Conservation (phyloP, 2,113 vertebrate genomes). For the Dolichallabes microphthalmus region DNA sequence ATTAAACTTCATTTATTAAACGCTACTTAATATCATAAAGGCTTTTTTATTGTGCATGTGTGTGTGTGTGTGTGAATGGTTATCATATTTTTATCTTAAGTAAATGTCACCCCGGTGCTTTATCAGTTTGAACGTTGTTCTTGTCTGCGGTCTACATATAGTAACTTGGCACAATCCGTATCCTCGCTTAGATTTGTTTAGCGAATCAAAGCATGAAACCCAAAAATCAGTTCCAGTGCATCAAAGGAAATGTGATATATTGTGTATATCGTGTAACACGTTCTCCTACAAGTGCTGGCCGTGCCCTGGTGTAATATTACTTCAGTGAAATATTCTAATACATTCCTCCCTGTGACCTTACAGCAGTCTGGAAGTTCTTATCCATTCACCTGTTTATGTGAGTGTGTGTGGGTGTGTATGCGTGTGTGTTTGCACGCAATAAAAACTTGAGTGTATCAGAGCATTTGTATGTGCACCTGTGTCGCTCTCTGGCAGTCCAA, state of each 20-base stretch:
- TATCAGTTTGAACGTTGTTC: background rate
- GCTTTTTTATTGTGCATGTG: no score
- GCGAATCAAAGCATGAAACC: no score
- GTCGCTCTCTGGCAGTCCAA: slow-evolving; percentile 68
- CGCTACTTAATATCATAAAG: no score
- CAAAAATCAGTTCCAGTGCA: background rate
- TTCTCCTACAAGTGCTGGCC: background rate
- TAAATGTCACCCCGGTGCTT: background rate
- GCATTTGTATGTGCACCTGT: slow-evolving; percentile 70
- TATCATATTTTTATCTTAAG: no score
- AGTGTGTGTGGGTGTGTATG: slow-evolving; percentile 37
- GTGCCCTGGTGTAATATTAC: background rate
- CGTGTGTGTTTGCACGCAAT: slow-evolving; percentile 56
- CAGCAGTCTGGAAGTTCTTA: background rate
- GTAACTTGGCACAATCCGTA: no score
- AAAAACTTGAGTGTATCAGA: slow-evolving; percentile 61
- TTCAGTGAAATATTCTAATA: slow-evolving; percentile 25
- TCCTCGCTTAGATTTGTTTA: no score
- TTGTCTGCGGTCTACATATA: background rate
- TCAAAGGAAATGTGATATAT: background rate
- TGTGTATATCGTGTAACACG: background rate
- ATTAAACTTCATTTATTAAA: no score
- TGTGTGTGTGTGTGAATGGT: no score
- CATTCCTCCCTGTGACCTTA: slow-evolving; percentile 34
- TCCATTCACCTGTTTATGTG: background rate